Conservation (phyloP, 2,113 vertebrate species). For the Ammodytes dubius region DNA sequence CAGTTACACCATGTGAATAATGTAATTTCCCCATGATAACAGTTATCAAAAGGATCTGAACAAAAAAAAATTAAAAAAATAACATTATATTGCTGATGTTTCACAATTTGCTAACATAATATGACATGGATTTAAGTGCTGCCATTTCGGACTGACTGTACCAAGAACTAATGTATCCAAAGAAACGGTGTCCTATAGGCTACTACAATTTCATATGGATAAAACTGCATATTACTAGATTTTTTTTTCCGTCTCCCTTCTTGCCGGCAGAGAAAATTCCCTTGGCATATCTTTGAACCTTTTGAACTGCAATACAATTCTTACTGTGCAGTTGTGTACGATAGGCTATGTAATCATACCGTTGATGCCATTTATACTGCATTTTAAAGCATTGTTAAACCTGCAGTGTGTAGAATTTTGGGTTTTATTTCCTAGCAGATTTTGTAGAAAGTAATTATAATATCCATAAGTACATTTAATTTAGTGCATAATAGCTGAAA, state of each 20-base stretch:
- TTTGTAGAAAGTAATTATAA: no score
- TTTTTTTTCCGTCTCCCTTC: neutral
- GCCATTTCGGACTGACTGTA: conserved; percentile 8
- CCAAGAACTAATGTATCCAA: conserved; percentile 2
- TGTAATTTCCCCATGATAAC: neutral
- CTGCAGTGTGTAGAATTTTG: no score
- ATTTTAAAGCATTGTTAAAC: no score
- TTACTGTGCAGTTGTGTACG: no score
- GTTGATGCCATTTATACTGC: no score
- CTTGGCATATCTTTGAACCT: no score
- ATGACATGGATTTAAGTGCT: conserved; percentile 14
- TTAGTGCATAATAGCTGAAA: no score
- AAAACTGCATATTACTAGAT: conserved; percentile 5
- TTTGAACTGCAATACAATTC: no score
- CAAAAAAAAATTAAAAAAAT: neutral
- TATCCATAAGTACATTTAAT: no score
- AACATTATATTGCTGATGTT: neutral
- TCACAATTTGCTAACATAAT: neutral
- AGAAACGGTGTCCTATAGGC: neutral
- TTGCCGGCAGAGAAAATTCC: neutral
- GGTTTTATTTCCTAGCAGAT: no score
- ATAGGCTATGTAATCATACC: no score
- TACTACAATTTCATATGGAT: neutral
- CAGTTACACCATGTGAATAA: neutral
- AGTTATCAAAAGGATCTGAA: neutral